A percentile compares a stretch with the other conserved stretches of the same genome.
These are phyloP conservation scores for Myripristis murdjan DNA, from an alignment of 2,797 vertebrate genomes.

Conservation along the genomic window DNA sequence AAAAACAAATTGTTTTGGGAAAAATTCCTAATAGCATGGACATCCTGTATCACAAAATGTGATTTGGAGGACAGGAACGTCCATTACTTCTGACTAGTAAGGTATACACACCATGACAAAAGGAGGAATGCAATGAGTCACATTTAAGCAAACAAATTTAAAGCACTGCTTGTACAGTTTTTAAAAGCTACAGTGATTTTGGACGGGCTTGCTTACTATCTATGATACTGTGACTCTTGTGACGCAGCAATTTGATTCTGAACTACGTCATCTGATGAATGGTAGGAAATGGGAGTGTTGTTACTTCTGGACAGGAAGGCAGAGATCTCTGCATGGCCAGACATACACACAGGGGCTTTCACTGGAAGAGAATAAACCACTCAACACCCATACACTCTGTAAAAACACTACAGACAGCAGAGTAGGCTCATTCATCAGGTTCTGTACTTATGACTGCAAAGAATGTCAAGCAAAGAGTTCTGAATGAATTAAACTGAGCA, in stretches of 20 bases:
- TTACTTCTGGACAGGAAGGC: slow-evolving; percentile 62
- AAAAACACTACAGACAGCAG: slow-evolving; percentile 33
- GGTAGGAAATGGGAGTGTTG: slow-evolving; percentile 69
- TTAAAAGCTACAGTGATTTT: slow-evolving; percentile 5
- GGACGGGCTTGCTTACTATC: not conserved
- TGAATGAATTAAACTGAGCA: not conserved
- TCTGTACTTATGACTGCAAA: slow-evolving; percentile 26
- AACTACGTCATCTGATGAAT: slow-evolving; percentile 51
- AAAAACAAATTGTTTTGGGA: slow-evolving; percentile 28
- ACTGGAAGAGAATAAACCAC: slow-evolving; percentile 42
- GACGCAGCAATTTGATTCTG: slow-evolving; percentile 41
- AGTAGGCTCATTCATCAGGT: slow-evolving; percentile 32
- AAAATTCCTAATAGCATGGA: slow-evolving; percentile 16
- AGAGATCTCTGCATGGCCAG: slow-evolving; percentile 33
- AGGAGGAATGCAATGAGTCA: slow-evolving; percentile 44
- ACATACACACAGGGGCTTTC: slow-evolving; percentile 30
- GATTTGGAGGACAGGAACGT: slow-evolving; percentile 67
- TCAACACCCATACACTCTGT: slow-evolving; percentile 16
- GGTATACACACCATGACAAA: slow-evolving; percentile 24
- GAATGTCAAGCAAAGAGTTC: slow-evolving; percentile 38
- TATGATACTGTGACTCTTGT: not conserved
- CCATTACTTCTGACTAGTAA: slow-evolving; percentile 29
- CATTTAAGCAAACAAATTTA: not conserved
- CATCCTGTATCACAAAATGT: slow-evolving; percentile 65
- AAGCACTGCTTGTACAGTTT: slow-evolving; percentile 14